phyloP scores from a whole-genome alignment of 2,888 invertebrate species.

The Caradrina kadenii region DNA sequence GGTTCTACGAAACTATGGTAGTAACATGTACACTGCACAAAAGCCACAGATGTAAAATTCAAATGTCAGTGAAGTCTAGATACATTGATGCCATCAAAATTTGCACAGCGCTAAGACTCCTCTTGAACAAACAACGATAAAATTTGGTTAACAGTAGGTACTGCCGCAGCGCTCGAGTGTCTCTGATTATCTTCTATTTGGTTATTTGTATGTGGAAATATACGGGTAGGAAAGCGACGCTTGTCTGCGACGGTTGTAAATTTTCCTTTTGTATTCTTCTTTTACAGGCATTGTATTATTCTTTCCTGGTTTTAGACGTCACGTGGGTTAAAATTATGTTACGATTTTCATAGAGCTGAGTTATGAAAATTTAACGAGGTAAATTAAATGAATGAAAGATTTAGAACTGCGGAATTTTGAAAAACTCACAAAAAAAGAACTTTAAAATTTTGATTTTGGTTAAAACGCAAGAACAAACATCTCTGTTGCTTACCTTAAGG shows the following conservation, averaged over 20 bases:
- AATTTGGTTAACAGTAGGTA: slow-evolving; percentile 37
- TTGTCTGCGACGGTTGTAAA: neutral
- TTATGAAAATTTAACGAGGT: neutral
- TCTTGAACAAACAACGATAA: slow-evolving; percentile 50
- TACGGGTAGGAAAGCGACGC: neutral
- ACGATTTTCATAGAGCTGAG: too few species aligned
- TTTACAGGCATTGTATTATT: neutral
- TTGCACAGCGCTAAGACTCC: slow-evolving; percentile 16
- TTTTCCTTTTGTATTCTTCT: neutral
- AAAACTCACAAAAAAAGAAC: too few species aligned
- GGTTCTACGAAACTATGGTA: too few species aligned
- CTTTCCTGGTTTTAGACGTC: neutral
- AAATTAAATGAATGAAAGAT: too few species aligned
- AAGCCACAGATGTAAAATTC: slow-evolving; percentile 3
- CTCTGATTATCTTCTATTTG: slow-evolving; percentile 26
- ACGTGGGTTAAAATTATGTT: neutral
- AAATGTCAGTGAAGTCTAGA: slow-evolving; percentile 19
- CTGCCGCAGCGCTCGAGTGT: neutral
- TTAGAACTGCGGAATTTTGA: too few species aligned
- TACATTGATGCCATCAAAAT: slow-evolving; percentile 23
- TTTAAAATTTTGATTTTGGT: too few species aligned
- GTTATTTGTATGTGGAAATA: slow-evolving; percentile 19
- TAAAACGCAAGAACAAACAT: too few species aligned
- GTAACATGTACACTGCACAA: slow-evolving; percentile 1
- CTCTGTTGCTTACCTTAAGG: too few species aligned